Conservation (phyloP, 2,113 vertebrate genomes). For the Bombycilla garrulus region DNA sequence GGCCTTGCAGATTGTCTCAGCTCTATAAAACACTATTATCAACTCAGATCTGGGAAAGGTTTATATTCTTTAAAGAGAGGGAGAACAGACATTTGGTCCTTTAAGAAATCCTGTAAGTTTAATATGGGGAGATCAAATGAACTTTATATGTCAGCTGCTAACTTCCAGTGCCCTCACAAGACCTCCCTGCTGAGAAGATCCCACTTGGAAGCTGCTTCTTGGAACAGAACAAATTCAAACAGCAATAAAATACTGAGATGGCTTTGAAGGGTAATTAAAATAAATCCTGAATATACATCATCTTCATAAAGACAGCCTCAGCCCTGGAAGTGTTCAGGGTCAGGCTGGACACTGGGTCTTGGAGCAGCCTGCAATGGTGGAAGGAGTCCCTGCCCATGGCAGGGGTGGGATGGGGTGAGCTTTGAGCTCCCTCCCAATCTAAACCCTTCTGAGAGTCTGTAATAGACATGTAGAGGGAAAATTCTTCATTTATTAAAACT, state of each 20-base stretch:
- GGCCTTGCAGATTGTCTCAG: neutral
- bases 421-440: neutral
- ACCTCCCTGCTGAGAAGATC: neutral
- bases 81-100: neutral
- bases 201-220: neutral
- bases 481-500: neutral
- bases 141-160: neutral
- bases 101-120: neutral
- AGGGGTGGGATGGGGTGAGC: neutral
- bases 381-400: too few relatives aligned
- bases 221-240: neutral
- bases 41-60: neutral
- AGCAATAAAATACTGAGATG: neutral
- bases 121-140: neutral
- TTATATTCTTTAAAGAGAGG: neutral
- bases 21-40: neutral
- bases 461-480: fast-evolving
- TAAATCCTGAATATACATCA: neutral
- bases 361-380: neutral
- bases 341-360: fast-evolving
- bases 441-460: neutral
- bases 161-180: neutral
- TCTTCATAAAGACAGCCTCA: neutral
- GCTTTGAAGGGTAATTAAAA: neutral
- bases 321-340: neutral